Percentiles rank a stretch among this genome's conserved stretches.
Conservation (phyloP, 37 sponge, comb jelly and placozoan species). For the Spongilla lacustris region DNA sequence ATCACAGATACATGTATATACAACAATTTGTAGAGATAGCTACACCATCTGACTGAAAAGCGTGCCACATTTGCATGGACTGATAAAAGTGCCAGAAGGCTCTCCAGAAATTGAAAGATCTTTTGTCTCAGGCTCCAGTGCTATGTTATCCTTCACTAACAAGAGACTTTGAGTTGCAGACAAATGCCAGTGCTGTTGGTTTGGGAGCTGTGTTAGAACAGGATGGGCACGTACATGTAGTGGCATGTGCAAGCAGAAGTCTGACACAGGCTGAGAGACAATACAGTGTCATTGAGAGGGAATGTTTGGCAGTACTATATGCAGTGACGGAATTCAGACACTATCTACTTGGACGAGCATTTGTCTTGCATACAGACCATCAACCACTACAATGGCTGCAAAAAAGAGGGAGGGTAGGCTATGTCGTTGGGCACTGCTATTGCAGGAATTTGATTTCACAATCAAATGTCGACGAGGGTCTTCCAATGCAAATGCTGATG, state of each 20-base stretch:
- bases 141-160: conserved; percentile 46
- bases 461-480: no score
- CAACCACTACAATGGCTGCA: conserved; percentile 47
- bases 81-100: conserved; percentile 18
- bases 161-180: conserved; percentile 28
- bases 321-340: conserved; percentile 57
- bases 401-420: no score
- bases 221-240: conserved; percentile 32
- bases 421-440: conserved; percentile 36
- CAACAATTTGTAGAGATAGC: no score
- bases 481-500: no score
- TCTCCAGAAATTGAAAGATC: conserved; percentile 33
- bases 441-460: no score
- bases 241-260: conserved; percentile 41
- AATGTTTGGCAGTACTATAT: conserved; percentile 45
- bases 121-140: conserved; percentile 43
- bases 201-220: conserved; percentile 48
- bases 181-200: conserved; percentile 45
- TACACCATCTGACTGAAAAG: conserved; percentile 55
- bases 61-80: conserved; percentile 29
- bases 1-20: conserved; percentile 51
- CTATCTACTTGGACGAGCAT: conserved; percentile 42
- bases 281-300: conserved; percentile 44
- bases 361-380: conserved; percentile 56
- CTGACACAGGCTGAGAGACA: conserved; percentile 52